These are phyloP conservation scores for Agonopterix heracliana DNA, from an alignment of 2,888 invertebrate genomes.

Conservation along the genomic window DNA sequence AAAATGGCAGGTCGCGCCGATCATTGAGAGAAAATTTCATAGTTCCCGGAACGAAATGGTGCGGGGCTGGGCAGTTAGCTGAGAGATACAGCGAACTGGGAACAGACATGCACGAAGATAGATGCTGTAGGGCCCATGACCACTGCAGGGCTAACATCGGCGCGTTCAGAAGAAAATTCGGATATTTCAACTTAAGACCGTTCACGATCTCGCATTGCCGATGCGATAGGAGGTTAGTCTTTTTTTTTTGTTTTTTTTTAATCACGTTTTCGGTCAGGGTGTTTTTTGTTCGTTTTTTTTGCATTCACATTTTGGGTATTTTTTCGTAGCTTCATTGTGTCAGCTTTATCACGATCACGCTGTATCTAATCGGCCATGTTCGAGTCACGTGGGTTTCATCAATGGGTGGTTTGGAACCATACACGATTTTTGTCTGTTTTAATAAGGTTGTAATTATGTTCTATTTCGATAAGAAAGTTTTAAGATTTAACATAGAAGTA, in stretches of 20 bases:
- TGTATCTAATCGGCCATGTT: conserved; percentile 2
- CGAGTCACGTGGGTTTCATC: not conserved
- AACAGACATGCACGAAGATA: conserved; percentile 70
- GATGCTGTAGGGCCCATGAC: conserved; percentile 86
- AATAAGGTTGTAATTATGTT: no score
- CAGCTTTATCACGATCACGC: conserved; percentile 5
- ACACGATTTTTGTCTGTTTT: no score
- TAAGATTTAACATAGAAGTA: no score
- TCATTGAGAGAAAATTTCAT: conserved; percentile 74
- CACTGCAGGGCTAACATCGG: conserved; percentile 80
- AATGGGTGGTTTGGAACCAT: no score
- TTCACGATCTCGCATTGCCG: conserved; percentile 85
- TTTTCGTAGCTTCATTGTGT: not conserved
- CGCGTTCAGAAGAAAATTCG: conserved; percentile 76
- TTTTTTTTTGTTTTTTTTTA: conserved; percentile 21
- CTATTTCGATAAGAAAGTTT: no score
- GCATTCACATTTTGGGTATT: not conserved
- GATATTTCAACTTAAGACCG: conserved; percentile 81
- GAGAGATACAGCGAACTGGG: conserved; percentile 78
- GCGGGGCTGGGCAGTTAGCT: conserved; percentile 79
- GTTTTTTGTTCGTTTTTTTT: conserved; percentile 4
- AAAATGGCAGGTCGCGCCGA: conserved; percentile 52
- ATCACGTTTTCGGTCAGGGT: conserved; percentile 10
- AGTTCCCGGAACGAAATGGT: conserved; percentile 84
- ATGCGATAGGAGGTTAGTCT: conserved; percentile 84